These are phyloP conservation scores for Limenitis camilla DNA, from an alignment of 2,888 invertebrate genomes.

Conservation along the genomic window DNA sequence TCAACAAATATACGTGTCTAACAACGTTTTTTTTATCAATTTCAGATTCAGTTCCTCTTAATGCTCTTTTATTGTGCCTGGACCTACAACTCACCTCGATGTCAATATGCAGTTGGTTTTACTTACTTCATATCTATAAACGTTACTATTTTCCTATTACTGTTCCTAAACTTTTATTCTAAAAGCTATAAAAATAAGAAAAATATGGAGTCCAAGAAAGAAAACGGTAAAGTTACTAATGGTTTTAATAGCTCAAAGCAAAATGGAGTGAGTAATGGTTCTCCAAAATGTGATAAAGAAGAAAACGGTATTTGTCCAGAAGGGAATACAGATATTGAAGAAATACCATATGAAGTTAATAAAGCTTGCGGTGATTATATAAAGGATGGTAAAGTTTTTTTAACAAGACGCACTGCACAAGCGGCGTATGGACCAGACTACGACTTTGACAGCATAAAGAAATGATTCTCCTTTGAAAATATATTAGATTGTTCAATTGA, in stretches of 20 bases:
- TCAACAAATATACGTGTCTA: neutral
- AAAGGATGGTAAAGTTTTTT: conserved; percentile 49
- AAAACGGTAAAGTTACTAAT: conserved; percentile 38
- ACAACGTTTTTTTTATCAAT: neutral
- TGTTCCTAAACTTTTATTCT: conserved; percentile 79
- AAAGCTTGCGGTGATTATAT: conserved; percentile 52
- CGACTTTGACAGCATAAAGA: conserved; percentile 56
- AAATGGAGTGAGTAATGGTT: conserved; percentile 27
- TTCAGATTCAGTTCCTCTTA: conserved; percentile 78
- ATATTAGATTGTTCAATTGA: conserved; percentile 40
- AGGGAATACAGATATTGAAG: conserved; percentile 39
- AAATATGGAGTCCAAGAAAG: conserved; percentile 31
- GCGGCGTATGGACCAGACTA: conserved; percentile 45
- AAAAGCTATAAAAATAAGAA: conserved; percentile 69
- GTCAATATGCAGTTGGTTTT: conserved; percentile 76
- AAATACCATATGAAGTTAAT: conserved; percentile 48
- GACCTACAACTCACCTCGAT: conserved; percentile 73
- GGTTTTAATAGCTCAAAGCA: conserved; percentile 33
- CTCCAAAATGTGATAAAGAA: conserved; percentile 27
- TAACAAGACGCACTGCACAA: conserved; percentile 55
- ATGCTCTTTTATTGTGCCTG: conserved; percentile 78
- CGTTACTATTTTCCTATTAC: conserved; percentile 75
- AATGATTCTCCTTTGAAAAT: conserved; percentile 52
- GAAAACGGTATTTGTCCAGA: conserved; percentile 37
- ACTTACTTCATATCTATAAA: conserved; percentile 73